These are phyloP conservation scores for Neomorphus geoffroyi DNA, from an alignment of 2,797 vertebrate genomes.

Conservation along the genomic window DNA sequence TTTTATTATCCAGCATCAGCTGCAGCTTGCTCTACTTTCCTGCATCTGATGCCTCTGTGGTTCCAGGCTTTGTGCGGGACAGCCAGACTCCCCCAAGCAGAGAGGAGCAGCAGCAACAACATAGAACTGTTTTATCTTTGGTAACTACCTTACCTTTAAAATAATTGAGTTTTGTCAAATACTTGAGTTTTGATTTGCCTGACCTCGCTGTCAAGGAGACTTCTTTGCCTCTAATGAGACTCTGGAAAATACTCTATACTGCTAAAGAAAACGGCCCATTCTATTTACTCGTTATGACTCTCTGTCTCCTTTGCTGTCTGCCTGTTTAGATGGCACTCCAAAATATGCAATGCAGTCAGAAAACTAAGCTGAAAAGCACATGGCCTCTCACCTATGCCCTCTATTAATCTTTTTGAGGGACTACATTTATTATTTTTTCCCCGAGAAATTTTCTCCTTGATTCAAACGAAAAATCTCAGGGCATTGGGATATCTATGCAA, in stretches of 20 bases:
- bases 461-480: not conserved
- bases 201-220: not conserved
- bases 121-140: not conserved
- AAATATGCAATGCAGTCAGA: not conserved
- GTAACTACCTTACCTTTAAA: not conserved
- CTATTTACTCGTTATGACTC: not conserved
- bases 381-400: not conserved
- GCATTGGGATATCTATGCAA: not conserved
- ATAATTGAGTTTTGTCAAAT: not conserved
- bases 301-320: not conserved
- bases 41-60: not conserved
- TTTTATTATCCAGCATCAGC: conserved; percentile 1
- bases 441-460: not conserved
- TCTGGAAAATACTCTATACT: not conserved
- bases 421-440: not conserved
- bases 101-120: not conserved
- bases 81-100: not conserved
- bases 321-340: not conserved
- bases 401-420: conserved; percentile 8
- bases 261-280: not conserved
- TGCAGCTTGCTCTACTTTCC: not conserved
- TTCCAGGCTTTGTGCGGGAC: not conserved
- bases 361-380: conserved; percentile 36
- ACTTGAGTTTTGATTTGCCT: not conserved
- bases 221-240: not conserved